Evolutionary conservation across 2,113 vertebrate genomes (phyloP).

Genomic region (Ranitomeya variabilis): DNA sequence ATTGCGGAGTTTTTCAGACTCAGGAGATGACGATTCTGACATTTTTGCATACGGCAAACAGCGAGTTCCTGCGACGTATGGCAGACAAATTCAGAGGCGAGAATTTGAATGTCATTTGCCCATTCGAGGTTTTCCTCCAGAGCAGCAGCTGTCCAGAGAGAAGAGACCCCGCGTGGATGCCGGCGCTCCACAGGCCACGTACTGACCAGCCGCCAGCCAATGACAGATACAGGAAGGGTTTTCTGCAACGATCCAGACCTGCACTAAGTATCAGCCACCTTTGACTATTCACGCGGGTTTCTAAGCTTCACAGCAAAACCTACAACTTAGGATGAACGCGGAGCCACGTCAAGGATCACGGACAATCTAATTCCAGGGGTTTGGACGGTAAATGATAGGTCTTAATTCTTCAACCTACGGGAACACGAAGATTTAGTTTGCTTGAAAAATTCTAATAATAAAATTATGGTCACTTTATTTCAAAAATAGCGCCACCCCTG

Average conservation of each 20-base stretch:
- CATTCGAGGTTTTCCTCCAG: conserved; percentile 72
- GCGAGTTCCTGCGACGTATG: conserved; percentile 71
- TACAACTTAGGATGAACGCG: background rate
- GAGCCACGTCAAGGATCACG: background rate
- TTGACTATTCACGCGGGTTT: background rate
- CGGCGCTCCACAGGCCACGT: conserved; percentile 64
- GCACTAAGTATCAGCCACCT: background rate
- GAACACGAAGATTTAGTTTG: background rate
- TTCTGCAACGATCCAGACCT: background rate
- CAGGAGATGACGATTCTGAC: conserved; percentile 48
- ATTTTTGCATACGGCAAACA: conserved; percentile 76
- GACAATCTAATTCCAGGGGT: background rate
- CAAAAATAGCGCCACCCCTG: no score
- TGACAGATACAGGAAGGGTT: conserved; percentile 42
- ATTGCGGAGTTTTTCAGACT: conserved; percentile 54
- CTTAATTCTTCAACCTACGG: background rate
- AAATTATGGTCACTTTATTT: no score
- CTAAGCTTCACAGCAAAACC: background rate
- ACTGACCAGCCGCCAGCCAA: conserved; percentile 40
- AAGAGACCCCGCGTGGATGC: conserved; percentile 69
- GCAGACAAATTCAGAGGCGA: conserved; percentile 82
- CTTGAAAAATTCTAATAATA: background rate
- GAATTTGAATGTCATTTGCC: conserved; percentile 86
- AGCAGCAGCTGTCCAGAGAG: conserved; percentile 70
- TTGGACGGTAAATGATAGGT: background rate